These are phyloP conservation scores for Apoda limacodes DNA, from an alignment of 2,888 invertebrate genomes.

Conservation along the genomic window DNA sequence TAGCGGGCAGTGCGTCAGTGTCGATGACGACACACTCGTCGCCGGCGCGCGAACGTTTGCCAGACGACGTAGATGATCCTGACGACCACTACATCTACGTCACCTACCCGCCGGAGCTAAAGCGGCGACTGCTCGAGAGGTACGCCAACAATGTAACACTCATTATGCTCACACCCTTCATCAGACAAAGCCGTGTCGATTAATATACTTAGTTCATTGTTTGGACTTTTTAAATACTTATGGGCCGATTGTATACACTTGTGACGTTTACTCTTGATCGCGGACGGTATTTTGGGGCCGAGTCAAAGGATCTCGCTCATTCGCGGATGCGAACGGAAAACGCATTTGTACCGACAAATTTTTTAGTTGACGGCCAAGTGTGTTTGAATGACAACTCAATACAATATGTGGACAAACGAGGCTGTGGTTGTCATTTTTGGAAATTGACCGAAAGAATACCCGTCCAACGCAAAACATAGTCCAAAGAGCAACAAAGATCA, in stretches of 20 bases:
- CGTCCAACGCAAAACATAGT: too few species aligned
- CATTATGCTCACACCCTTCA: constrained; percentile 46
- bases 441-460: too few species aligned
- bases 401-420: too few species aligned
- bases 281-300: too few species aligned
- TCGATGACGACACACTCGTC: constrained; percentile 77
- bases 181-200: constrained; percentile 49
- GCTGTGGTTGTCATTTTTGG: too few species aligned
- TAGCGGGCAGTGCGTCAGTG: constrained; percentile 73
- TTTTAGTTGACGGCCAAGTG: too few species aligned
- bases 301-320: too few species aligned
- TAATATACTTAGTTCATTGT: constrained; percentile 12
- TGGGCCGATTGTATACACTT: background rate
- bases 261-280: too few species aligned
- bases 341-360: too few species aligned
- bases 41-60: constrained; percentile 67
- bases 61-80: constrained; percentile 59
- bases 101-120: constrained; percentile 88
- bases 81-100: constrained; percentile 89
- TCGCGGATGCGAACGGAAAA: too few species aligned
- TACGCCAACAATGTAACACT: constrained; percentile 59
- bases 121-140: constrained; percentile 85
- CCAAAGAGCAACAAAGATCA: too few species aligned
- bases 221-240: background rate
- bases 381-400: too few species aligned